These are phyloP conservation scores for Trididemnum miniatum DNA, from an alignment of 23 tunicate genomes.

Conservation along the genomic window DNA sequence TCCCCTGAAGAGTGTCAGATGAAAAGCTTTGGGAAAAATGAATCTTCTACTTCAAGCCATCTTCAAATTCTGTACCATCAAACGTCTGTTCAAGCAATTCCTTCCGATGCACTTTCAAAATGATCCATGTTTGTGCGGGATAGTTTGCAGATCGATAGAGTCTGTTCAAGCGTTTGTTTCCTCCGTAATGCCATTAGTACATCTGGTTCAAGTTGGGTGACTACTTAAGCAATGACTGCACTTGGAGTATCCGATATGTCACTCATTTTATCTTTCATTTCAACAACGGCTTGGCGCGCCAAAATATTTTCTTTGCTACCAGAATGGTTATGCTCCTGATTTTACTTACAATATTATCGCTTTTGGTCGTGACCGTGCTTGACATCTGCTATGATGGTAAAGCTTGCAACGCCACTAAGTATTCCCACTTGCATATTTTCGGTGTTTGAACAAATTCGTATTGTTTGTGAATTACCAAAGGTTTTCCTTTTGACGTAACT, in stretches of 20 bases:
- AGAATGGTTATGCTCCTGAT: slow-evolving; percentile 38
- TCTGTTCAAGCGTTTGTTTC: slow-evolving; percentile 33
- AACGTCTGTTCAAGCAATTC: no score
- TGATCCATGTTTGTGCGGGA: no score
- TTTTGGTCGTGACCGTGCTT: slow-evolving; percentile 41
- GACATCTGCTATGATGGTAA: slow-evolving; percentile 29
- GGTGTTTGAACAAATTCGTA: slow-evolving; percentile 37
- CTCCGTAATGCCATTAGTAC: slow-evolving; percentile 47
- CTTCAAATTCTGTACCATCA: no score
- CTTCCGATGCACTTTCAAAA: no score
- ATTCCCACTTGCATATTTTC: slow-evolving; percentile 42
- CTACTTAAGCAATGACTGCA: slow-evolving; percentile 39
- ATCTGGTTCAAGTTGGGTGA: slow-evolving; percentile 43
- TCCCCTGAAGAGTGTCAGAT: no score
- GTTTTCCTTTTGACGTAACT: slow-evolving; percentile 41
- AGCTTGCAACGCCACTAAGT: slow-evolving; percentile 42
- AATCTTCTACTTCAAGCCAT: no score
- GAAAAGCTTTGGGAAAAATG: no score
- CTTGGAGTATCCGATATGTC: slow-evolving; percentile 36
- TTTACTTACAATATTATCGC: slow-evolving; percentile 34
- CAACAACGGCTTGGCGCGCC: slow-evolving; percentile 53
- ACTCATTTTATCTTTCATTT: slow-evolving; percentile 43
- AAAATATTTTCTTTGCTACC: slow-evolving; percentile 41
- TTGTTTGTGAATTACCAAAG: slow-evolving; percentile 39
- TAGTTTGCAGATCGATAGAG: no score